Evolutionary conservation across 2,888 invertebrate genomes (phyloP).

Genomic region (Tachina lurida): DNA sequence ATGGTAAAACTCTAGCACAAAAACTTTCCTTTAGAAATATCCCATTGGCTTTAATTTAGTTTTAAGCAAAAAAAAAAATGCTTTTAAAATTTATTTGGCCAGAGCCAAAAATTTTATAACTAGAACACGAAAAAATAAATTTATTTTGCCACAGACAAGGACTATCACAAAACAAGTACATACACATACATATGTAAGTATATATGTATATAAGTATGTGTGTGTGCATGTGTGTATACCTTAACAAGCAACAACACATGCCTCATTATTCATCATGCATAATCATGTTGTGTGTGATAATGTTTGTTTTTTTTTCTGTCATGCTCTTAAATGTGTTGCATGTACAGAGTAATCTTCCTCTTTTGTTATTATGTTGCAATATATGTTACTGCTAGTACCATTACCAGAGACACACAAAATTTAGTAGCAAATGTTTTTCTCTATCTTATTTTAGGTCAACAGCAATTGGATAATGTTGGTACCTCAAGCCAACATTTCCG

Average conservation of each 20-base stretch:
- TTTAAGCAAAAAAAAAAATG: slow-evolving; percentile 3
- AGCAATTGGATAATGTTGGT: slow-evolving; percentile 53
- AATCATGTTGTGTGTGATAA: slow-evolving; percentile 33
- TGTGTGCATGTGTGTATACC: no score
- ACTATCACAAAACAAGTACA: background rate
- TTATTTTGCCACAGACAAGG: slow-evolving; percentile 19
- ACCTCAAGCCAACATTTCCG: slow-evolving; percentile 77
- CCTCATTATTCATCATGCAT: slow-evolving; percentile 45
- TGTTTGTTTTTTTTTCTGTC: background rate
- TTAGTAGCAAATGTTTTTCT: slow-evolving; percentile 1
- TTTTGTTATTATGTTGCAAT: background rate
- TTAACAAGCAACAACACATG: background rate
- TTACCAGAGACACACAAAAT: background rate
- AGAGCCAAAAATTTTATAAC: slow-evolving; percentile 27
- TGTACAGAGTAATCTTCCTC: background rate
- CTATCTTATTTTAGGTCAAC: slow-evolving; percentile 35
- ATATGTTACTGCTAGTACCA: background rate
- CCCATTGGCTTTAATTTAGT: slow-evolving; percentile 25
- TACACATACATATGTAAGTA: background rate
- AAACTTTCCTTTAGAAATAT: background rate
- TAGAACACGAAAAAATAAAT: background rate
- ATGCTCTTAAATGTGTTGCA: background rate
- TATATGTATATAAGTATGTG: no score
- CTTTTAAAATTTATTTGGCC: slow-evolving; percentile 33
- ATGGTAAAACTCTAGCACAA: background rate